Evolutionary conservation across 2,888 invertebrate genomes (phyloP), one percentile per base, ranked within the genome.

Genomic region (Temnothorax unifasciatus): DNA sequence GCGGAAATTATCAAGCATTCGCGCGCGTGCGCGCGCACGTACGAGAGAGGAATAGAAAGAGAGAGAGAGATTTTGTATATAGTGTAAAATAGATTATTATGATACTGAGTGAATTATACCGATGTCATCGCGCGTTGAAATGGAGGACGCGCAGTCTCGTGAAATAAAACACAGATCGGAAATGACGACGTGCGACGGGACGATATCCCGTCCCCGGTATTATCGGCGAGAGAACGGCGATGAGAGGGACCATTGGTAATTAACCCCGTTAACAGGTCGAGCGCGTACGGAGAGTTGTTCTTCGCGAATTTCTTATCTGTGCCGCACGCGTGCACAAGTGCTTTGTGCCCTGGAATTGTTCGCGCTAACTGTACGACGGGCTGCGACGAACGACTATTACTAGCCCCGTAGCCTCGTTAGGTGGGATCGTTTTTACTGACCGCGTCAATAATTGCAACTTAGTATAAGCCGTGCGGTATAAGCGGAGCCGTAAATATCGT

Each of bases 371-470:
- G 57, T 18, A 61, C 61, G 59, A 4, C 41, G 73, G 73, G 59
- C 74, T 75, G 68, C 41, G 34, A 66, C 38, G 47, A 76, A 77
- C 81, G 74, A 85, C 76, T 83, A 89, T 89, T 89, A 86, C 84
- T 54, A 66, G 47, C 73, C 66, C 47, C 74, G 82, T 84, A 82
- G 82, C 76, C 38, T 76, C 50, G 82, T 54, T 79, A 38, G 73
- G 54, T 41, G 63, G 73, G 82, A 66, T 76, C 74, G 83, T 85
- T 87, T 88, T 87, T 90, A 82, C 85, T 85, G 59, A 41, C 82
- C 87, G 83, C 85, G 87, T 90, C 90, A 85, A 90, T 90, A 90
- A 90, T 68, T 90, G 90, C 87, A 88, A 86, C 85, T 63, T 81
- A 3, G 73, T 75, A 82, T 79, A 88, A 88, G 83, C 73, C 76